Conservation (phyloP, 1,140 invertebrate species). For the Brachystomella parvula region DNA sequence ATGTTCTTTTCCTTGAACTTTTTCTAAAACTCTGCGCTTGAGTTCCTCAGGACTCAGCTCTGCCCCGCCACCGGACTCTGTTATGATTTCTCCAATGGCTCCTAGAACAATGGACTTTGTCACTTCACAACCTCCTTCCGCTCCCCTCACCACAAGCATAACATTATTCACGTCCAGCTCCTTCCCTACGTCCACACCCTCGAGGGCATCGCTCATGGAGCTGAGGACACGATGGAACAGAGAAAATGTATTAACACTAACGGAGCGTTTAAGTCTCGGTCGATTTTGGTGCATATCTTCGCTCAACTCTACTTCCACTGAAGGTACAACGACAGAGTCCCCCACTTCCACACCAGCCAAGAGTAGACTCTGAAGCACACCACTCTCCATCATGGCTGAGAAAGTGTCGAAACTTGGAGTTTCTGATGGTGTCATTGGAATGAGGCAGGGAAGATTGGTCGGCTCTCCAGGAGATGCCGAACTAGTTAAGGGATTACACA, state of each 20-base stretch:
- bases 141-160: background rate
- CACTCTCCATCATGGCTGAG: background rate
- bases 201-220: constrained; percentile 14
- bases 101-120: constrained; percentile 3
- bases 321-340: background rate
- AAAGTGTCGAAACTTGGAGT: background rate
- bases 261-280: constrained; percentile 8
- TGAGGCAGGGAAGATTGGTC: background rate
- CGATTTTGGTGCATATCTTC: background rate
- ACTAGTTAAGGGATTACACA: background rate
- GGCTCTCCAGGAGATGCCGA: background rate
- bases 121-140: background rate
- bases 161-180: constrained; percentile 11
- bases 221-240: constrained; percentile 18
- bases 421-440: constrained; percentile 4
- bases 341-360: background rate
- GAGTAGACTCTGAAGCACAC: background rate
- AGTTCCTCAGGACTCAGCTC: constrained; percentile 5
- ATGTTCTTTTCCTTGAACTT: constrained; percentile 3
- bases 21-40: constrained; percentile 7
- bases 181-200: background rate
- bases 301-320: background rate
- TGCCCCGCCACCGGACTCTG: background rate
- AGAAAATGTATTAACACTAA: constrained; percentile 17
- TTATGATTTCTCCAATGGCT: constrained; percentile 16